Conservation (phyloP, 2,888 invertebrate genomes). For the Chalcis sispes region DNA sequence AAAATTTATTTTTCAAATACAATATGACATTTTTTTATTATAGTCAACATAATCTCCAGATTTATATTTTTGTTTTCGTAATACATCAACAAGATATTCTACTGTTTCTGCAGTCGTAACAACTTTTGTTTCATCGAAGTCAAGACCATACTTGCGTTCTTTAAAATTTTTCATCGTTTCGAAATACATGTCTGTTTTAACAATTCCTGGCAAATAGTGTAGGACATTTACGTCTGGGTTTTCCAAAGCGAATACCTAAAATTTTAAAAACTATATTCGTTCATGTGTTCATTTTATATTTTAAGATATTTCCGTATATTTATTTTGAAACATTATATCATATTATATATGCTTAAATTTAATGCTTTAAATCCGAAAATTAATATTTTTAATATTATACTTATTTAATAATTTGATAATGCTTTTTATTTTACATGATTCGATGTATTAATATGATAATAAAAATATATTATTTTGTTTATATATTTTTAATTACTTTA, state of each 20-base stretch:
- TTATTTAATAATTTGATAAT: too few relatives aligned
- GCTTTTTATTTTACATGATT: too few relatives aligned
- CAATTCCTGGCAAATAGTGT: slow-evolving; percentile 94
- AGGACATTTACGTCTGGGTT: slow-evolving; percentile 85
- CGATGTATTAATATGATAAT: too few relatives aligned
- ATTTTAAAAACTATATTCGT: neutral
- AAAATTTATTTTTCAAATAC: neutral
- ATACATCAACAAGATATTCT: slow-evolving; percentile 82
- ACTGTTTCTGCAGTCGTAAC: slow-evolving; percentile 87
- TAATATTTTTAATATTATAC: too few relatives aligned
- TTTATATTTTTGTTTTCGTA: slow-evolving; percentile 84
- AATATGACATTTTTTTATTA: slow-evolving; percentile 78
- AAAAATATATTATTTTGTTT: too few relatives aligned
- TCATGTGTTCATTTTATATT: neutral
- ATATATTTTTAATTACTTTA: too few relatives aligned
- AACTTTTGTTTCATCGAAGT: slow-evolving; percentile 80
- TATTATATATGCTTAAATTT: too few relatives aligned
- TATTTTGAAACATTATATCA: too few relatives aligned
- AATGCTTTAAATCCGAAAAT: too few relatives aligned
- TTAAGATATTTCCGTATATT: too few relatives aligned
- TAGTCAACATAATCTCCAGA: slow-evolving; percentile 92
- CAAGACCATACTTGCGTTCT: slow-evolving; percentile 77
- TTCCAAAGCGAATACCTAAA: slow-evolving; percentile 84
- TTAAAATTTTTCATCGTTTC: slow-evolving; percentile 80
- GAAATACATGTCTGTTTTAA: slow-evolving; percentile 92